Conservation (phyloP, 2,113 vertebrate genomes). For the Rutilus rutilus region DNA sequence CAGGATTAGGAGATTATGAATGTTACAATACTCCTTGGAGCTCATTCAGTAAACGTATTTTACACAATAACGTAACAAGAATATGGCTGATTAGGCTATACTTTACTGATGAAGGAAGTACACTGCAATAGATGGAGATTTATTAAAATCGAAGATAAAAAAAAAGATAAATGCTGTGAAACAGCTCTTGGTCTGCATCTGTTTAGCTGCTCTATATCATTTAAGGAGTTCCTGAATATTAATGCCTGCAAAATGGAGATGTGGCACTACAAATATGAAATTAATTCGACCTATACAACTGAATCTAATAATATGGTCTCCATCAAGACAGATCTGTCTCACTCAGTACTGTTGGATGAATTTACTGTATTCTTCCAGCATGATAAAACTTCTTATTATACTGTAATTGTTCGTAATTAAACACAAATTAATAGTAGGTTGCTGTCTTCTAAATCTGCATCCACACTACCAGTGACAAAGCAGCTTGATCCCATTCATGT, state of each 20-base stretch:
- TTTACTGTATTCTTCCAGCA: background rate
- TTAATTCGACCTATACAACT: constrained; percentile 4
- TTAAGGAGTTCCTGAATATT: constrained; percentile 73
- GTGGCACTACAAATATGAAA: constrained; percentile 67
- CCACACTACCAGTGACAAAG: too few relatives aligned
- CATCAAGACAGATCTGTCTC: background rate
- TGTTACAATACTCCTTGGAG: background rate
- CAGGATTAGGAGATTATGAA: background rate
- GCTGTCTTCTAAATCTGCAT: too few relatives aligned
- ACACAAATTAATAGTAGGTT: background rate
- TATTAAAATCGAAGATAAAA: constrained; percentile 77
- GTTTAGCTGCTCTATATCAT: constrained; percentile 75
- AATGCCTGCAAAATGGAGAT: constrained; percentile 64
- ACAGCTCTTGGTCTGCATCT: constrained; percentile 77
- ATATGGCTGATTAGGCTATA: constrained; percentile 31
- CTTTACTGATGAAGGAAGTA: constrained; percentile 60
- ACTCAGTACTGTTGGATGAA: background rate
- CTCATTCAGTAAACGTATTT: background rate
- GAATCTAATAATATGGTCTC: background rate
- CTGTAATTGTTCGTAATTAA: background rate
- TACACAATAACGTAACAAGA: constrained; percentile 13
- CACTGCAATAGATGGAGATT: constrained; percentile 65
- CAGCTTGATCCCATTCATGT: too few relatives aligned
- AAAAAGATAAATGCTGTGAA: constrained; percentile 76
- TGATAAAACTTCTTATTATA: background rate